Percentiles rank a stretch among this genome's conserved stretches.
phyloP scores from a whole-genome alignment of 2,113 vertebrate genomes.

The Zosterops japonicus region DNA sequence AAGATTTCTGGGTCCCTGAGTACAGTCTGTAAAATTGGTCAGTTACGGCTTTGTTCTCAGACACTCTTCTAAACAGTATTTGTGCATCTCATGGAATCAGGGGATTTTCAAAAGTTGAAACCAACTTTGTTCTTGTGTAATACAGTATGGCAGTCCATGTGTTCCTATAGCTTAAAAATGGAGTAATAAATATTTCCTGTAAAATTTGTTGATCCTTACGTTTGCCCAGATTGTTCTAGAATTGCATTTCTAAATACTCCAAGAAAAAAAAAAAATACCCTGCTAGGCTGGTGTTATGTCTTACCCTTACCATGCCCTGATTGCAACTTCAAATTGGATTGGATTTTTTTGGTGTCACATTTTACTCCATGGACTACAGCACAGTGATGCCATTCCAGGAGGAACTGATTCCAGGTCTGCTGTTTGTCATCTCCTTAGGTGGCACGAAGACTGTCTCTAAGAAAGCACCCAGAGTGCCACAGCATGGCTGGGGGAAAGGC shows the following conservation, averaged over 20 bases:
- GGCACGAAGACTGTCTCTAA: slow-evolving; percentile 87
- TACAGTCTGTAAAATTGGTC: background rate
- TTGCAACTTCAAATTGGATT: background rate
- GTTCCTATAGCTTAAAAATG: background rate
- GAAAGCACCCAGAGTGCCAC: slow-evolving; percentile 81
- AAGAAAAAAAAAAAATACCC: background rate
- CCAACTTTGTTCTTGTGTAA: background rate
- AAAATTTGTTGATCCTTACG: background rate
- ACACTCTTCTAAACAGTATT: background rate
- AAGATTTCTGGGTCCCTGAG: background rate
- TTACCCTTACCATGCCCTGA: background rate
- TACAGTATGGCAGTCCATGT: accelerated
- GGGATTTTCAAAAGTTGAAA: background rate
- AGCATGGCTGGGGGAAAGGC: slow-evolving; percentile 87
- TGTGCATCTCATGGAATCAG: background rate
- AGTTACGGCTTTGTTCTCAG: background rate
- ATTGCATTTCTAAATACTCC: background rate
- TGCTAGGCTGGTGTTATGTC: accelerated
- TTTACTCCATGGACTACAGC: background rate
- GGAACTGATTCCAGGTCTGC: background rate
- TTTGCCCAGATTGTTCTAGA: background rate
- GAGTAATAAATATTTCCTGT: background rate
- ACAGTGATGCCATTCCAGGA: background rate
- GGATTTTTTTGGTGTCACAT: background rate
- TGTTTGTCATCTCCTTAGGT: slow-evolving; percentile 74